These are phyloP conservation scores for Drosophila birchii DNA, from an alignment of 2,888 invertebrate genomes.

Conservation along the genomic window DNA sequence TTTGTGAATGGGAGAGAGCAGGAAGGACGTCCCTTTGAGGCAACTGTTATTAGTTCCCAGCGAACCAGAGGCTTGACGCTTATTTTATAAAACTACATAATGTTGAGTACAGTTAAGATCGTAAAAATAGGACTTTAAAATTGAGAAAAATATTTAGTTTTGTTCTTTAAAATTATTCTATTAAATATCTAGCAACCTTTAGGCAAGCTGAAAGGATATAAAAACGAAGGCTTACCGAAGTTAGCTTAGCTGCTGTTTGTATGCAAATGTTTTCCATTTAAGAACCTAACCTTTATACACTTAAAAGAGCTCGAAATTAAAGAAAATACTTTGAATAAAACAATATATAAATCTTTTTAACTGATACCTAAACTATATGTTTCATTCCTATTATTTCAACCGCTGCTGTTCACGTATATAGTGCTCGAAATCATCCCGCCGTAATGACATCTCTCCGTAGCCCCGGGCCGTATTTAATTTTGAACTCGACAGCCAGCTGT, in stretches of 20 bases:
- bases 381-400: neutral
- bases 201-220: neutral
- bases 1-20: slow-evolving; percentile 8
- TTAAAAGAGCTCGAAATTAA: neutral
- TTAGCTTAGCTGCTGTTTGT: neutral
- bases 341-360: neutral
- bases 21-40: slow-evolving; percentile 70
- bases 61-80: slow-evolving; percentile 52
- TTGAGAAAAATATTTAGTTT: neutral
- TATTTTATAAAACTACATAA: slow-evolving; percentile 3
- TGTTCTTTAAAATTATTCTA: too few relatives aligned
- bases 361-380: neutral
- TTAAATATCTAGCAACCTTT: neutral
- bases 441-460: slow-evolving; percentile 61
- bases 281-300: neutral
- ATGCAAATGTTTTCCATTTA: neutral
- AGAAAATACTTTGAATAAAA: neutral
- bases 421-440: slow-evolving; percentile 36
- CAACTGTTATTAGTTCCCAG: slow-evolving; percentile 79
- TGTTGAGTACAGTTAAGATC: neutral
- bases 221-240: neutral
- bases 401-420: neutral
- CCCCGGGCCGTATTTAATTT: slow-evolving; percentile 54
- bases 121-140: neutral
- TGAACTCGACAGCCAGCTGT: slow-evolving; percentile 67